Evolutionary conservation across 2,113 vertebrate genomes (phyloP).

Genomic region (Dipodomys ordii): DNA sequence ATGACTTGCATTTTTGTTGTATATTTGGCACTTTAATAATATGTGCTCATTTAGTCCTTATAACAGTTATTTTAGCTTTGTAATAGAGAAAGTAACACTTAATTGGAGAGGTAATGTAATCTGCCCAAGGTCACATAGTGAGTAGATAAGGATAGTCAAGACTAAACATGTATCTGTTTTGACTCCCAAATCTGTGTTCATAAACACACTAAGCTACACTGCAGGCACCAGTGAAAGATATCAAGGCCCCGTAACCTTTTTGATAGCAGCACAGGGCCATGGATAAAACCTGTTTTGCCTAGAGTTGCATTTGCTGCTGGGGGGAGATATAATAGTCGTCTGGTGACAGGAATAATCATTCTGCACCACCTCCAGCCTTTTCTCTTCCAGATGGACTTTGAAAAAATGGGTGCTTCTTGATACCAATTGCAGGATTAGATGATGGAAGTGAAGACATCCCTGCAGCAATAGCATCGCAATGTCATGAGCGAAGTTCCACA

Average conservation of each 20-base stretch:
- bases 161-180: background rate
- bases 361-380: background rate
- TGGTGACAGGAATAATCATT: background rate
- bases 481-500: conserved; percentile 37
- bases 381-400: background rate
- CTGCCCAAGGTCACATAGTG: background rate
- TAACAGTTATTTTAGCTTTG: background rate
- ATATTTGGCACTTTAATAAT: background rate
- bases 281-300: background rate
- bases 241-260: background rate
- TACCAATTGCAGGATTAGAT: conserved; percentile 8
- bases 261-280: background rate
- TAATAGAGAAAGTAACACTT: background rate
- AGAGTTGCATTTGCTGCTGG: background rate
- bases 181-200: background rate
- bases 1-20: background rate
- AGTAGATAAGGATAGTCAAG: background rate
- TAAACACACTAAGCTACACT: background rate
- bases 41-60: conserved; percentile 50
- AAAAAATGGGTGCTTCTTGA: conserved; percentile 17
- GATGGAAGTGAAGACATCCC: background rate
- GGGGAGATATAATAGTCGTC: background rate
- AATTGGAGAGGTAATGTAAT: conserved; percentile 43
- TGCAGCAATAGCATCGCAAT: conserved; percentile 19
- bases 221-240: background rate